Percentiles rank a stretch among this genome's conserved stretches.
These are phyloP conservation scores for Druon quercuslanigerum DNA, from an alignment of 1,140 invertebrate genomes.

Conservation along the genomic window DNA sequence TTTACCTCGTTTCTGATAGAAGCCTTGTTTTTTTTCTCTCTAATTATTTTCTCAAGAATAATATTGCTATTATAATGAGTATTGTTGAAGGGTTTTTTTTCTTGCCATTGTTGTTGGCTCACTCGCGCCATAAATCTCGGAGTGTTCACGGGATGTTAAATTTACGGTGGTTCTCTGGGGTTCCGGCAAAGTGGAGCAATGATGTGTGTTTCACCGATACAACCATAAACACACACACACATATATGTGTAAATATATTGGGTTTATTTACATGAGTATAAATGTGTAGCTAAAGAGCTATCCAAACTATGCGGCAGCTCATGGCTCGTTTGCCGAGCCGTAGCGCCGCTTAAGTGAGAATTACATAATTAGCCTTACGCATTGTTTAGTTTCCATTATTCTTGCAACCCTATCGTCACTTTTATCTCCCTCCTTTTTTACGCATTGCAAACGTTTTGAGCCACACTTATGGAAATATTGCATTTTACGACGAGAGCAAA, in stretches of 20 bases:
- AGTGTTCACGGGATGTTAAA: conserved; percentile 14
- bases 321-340: conserved; percentile 50
- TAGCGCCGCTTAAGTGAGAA: conserved; percentile 60
- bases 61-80: background rate
- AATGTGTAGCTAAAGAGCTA: conserved; percentile 41
- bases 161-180: conserved; percentile 2
- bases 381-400: conserved; percentile 67
- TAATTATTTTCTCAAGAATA: conserved; percentile 1
- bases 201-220: background rate
- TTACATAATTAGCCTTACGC: conserved; percentile 65
- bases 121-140: conserved; percentile 5
- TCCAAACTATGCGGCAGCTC: conserved; percentile 53
- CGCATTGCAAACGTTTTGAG: conserved; percentile 50
- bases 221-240: background rate
- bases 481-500: conserved; percentile 8
- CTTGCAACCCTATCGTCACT: conserved; percentile 61
- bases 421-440: conserved; percentile 61
- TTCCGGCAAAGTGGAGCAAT: conserved; percentile 14
- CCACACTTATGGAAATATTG: conserved; percentile 20
- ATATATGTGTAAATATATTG: too few relatives aligned
- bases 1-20: too few relatives aligned
- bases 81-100: conserved; percentile 3
- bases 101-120: conserved; percentile 10
- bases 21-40: too few relatives aligned
- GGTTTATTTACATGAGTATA: background rate